phyloP scores from a whole-genome alignment of 1,140 invertebrate species.

The Lineus longissimus region DNA sequence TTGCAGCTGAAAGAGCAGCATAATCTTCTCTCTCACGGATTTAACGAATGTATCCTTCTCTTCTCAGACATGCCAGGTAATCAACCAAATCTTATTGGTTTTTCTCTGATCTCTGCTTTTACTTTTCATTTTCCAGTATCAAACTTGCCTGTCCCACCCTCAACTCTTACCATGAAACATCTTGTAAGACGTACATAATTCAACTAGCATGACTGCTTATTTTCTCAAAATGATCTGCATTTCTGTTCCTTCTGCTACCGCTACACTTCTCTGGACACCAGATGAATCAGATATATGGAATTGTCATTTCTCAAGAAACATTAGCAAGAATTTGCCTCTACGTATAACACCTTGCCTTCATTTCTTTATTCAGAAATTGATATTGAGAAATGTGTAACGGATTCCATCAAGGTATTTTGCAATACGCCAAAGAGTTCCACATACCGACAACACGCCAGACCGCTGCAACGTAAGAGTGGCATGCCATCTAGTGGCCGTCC shows the following conservation, averaged over 20 bases:
- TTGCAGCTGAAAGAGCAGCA: constrained; percentile 76
- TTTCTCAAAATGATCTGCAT: too few relatives aligned
- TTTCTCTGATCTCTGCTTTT: too few relatives aligned
- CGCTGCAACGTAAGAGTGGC: constrained; percentile 19
- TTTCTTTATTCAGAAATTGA: constrained; percentile 72
- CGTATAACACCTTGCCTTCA: too few relatives aligned
- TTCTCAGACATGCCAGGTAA: constrained; percentile 91
- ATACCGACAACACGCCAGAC: constrained; percentile 70
- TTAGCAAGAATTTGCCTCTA: too few relatives aligned
- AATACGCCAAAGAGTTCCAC: constrained; percentile 84
- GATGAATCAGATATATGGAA: too few relatives aligned
- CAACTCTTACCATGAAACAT: too few relatives aligned
- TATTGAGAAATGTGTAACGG: constrained; percentile 86
- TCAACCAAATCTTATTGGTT: not conserved
- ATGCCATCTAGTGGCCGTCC: constrained; percentile 25
- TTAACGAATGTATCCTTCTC: constrained; percentile 94
- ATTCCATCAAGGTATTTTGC: constrained; percentile 81
- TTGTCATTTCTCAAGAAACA: too few relatives aligned
- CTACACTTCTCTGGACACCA: too few relatives aligned
- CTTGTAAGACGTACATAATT: not conserved
- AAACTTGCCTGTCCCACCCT: not conserved
- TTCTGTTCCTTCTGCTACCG: too few relatives aligned
- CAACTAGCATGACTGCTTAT: not conserved
- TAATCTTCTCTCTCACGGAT: constrained; percentile 75
- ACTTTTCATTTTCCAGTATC: not conserved